Evolutionary conservation across 2,113 vertebrate species (phyloP), one percentile per base, ranked within the genome.

Genomic region (Salminus brasiliensis): DNA sequence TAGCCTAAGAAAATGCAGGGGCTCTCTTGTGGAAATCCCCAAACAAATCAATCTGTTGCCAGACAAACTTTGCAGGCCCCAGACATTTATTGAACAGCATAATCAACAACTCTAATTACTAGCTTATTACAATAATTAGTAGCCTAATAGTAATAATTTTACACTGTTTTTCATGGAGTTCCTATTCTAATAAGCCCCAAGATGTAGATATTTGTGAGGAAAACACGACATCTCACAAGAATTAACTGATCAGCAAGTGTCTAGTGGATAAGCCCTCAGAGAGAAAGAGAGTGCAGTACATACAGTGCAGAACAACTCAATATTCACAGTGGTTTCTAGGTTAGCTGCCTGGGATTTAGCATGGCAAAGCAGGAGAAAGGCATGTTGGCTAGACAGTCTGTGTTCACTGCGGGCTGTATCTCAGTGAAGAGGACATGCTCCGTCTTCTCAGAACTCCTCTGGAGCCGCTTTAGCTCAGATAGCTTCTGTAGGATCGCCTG

Each of bases 401-500:
- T 86, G 76, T 81, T 88, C 32, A 59, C 60, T 0, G 75, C 32
- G 36, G 88, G 86, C 21, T 84, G 83, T 76, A 93, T 93, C 72
- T 88, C 30, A 2, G 11, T 36, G 47, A 94, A 94, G 15, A 94
- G 76, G n/a, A 62, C 71, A 12, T 3, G 75, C 23, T n/a, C 65
- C 27, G 13, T 77, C 75, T 80, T 45, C 0, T 0, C 9, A 15
- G 6, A 3, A 25, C 52, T 8, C 23, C 15, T 41, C 21, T 0
- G 0, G 0, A 59, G 72, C 59, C 53, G 78, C 83, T 87, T 91
- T 69, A 92, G 82, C 72, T 85, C 59, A 0, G 53, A 5, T 23
- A 93, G 62, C 1, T 7, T 49, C 57, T 74, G 88, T 1, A 93
- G 87, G 71, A 93, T 89, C 36, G 78, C 62, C 53, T 81, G 90